Evolutionary conservation across 1,140 invertebrate species (phyloP).

Genomic region (Temnothorax nylanderi): DNA sequence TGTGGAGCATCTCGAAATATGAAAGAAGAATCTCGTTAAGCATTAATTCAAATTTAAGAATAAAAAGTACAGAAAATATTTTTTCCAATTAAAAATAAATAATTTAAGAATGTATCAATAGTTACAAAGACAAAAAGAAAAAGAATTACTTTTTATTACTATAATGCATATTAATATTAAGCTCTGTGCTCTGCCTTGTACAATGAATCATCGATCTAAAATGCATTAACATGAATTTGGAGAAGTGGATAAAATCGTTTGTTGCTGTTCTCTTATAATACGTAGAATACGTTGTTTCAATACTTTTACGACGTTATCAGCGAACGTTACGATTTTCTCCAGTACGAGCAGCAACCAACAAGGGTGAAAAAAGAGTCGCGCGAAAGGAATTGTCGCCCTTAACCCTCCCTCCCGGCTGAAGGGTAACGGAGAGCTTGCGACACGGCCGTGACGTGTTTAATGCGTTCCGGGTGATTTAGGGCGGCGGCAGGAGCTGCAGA

Average conservation of each 20-base stretch:
- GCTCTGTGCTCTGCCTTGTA: neutral
- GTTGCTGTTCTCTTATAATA: neutral
- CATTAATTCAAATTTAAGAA: neutral
- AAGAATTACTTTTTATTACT: neutral
- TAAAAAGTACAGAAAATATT: neutral
- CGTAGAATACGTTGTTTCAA: conserved; percentile 15
- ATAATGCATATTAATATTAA: neutral
- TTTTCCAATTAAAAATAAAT: neutral
- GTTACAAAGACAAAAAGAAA: neutral
- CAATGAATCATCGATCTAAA: neutral
- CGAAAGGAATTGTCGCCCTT: conserved; percentile 53
- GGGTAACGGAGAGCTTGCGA: conserved; percentile 45
- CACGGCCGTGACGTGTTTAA: conserved; percentile 57
- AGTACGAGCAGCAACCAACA: neutral
- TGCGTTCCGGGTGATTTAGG: conserved; percentile 56
- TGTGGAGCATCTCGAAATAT: neutral
- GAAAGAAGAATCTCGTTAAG: neutral
- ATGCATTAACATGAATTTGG: conserved; percentile 10
- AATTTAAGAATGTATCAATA: conserved; percentile 1
- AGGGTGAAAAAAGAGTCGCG: conserved; percentile 37
- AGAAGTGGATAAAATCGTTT: conserved; percentile 4
- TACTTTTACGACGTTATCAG: conserved; percentile 32
- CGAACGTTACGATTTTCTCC: conserved; percentile 5
- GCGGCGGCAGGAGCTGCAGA: conserved; percentile 44
- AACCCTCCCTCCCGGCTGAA: conserved; percentile 11